Conservation (phyloP, 2,113 vertebrate species). For the Stigmatopora nigra region DNA sequence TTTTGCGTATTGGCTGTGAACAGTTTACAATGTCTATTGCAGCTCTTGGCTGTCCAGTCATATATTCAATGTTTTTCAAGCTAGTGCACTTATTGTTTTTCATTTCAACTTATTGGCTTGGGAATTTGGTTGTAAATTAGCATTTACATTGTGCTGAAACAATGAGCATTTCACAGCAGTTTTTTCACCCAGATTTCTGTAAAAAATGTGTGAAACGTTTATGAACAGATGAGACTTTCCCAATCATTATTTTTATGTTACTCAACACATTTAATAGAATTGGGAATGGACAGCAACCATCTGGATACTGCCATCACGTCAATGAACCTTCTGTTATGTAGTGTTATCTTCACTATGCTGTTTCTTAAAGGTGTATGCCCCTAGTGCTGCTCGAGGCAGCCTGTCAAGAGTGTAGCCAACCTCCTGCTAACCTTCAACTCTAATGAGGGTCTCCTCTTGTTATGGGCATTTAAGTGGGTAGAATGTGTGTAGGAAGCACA, state of each 20-base stretch:
- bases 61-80: neutral
- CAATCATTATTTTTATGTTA: neutral
- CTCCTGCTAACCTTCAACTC: conserved; percentile 64
- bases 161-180: neutral
- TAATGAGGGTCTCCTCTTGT: conserved; percentile 44
- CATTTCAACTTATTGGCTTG: neutral
- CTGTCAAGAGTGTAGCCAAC: conserved; percentile 59
- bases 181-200: neutral
- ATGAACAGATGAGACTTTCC: neutral
- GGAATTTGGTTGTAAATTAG: neutral
- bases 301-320: conserved; percentile 10
- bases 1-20: neutral
- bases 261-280: neutral
- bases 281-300: neutral
- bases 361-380: conserved; percentile 12
- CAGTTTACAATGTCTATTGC: neutral
- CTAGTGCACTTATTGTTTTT: neutral
- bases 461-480: conserved; percentile 44
- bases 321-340: conserved; percentile 14
- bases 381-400: conserved; percentile 13
- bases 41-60: neutral
- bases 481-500: conserved; percentile 35
- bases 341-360: conserved; percentile 6
- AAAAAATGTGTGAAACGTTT: neutral
- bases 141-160: neutral